A percentile compares a stretch with the other conserved stretches of the same genome.
phyloP scores from a whole-genome alignment of 2,797 vertebrate genomes.

The Eupleurogrammus muticus region DNA sequence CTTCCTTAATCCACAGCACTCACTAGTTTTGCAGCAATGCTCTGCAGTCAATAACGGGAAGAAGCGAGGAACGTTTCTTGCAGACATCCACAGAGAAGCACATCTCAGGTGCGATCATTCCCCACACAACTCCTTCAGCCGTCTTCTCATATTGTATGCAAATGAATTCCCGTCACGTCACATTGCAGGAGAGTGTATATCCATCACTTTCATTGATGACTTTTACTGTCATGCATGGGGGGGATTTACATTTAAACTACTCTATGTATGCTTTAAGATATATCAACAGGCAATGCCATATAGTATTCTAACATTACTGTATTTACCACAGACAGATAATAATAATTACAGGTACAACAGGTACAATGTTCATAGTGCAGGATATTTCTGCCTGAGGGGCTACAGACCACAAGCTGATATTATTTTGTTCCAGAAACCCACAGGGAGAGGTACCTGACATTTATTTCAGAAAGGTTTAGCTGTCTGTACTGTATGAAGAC shows the following conservation, averaged over 20 bases:
- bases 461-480: background rate
- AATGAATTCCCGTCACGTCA: slow-evolving; percentile 33
- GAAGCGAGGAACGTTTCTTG: background rate
- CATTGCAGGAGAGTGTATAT: slow-evolving; percentile 10
- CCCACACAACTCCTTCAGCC: slow-evolving; percentile 1
- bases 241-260: slow-evolving; percentile 1
- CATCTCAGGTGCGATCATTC: slow-evolving; percentile 20
- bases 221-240: background rate
- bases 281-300: background rate
- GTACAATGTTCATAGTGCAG: background rate
- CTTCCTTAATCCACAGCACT: no score
- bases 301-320: no score
- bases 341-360: background rate
- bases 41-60: background rate
- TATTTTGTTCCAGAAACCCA: slow-evolving; percentile 1
- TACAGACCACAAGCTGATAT: background rate
- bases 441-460: slow-evolving; percentile 12
- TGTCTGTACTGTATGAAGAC: background rate
- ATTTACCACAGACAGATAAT: background rate
- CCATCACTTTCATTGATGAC: slow-evolving; percentile 30
- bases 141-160: slow-evolving; percentile 15
- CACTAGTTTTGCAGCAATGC: background rate
- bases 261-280: background rate
- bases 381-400: background rate
- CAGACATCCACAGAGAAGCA: background rate